Evolutionary conservation across 2,797 vertebrate species (phyloP).

Genomic region (Malacoraja senta): DNA sequence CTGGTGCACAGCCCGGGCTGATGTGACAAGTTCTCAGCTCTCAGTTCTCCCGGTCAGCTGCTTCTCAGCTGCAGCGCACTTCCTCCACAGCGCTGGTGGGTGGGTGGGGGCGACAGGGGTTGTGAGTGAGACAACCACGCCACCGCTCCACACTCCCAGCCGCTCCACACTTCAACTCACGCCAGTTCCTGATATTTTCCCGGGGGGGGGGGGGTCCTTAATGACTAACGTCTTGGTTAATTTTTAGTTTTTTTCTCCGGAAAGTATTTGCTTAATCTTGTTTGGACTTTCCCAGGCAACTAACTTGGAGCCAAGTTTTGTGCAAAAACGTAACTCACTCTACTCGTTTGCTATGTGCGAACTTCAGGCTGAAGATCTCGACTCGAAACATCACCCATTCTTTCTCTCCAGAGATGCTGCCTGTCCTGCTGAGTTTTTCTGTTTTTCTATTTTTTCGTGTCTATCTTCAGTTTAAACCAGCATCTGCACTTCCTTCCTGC

Average conservation of each 20-base stretch:
- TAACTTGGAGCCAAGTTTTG: not conserved
- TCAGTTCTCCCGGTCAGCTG: slow-evolving; percentile 21
- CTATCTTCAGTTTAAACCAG: too few relatives aligned
- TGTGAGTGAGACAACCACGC: not conserved
- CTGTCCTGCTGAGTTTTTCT: too few relatives aligned
- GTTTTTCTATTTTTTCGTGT: too few relatives aligned
- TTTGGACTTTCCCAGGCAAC: not conserved
- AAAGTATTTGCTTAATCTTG: not conserved
- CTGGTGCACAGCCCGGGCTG: not conserved
- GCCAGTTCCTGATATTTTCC: too few relatives aligned
- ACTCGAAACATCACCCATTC: too few relatives aligned
- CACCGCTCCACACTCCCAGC: not conserved
- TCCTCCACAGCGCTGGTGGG: not conserved
- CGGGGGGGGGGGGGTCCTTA: not conserved
- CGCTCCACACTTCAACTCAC: too few relatives aligned
- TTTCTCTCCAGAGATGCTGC: too few relatives aligned
- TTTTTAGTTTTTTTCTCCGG: not conserved
- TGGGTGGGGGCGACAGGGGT: not conserved
- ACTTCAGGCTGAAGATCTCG: too few relatives aligned
- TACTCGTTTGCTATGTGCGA: not conserved
- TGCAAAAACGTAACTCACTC: not conserved
- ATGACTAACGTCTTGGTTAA: not conserved
- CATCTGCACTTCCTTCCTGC: too few relatives aligned
- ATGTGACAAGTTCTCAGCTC: not conserved
- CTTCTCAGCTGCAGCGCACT: not conserved